phyloP scores from a whole-genome alignment of 2,888 invertebrate genomes.

The Ormyrus labotus region DNA sequence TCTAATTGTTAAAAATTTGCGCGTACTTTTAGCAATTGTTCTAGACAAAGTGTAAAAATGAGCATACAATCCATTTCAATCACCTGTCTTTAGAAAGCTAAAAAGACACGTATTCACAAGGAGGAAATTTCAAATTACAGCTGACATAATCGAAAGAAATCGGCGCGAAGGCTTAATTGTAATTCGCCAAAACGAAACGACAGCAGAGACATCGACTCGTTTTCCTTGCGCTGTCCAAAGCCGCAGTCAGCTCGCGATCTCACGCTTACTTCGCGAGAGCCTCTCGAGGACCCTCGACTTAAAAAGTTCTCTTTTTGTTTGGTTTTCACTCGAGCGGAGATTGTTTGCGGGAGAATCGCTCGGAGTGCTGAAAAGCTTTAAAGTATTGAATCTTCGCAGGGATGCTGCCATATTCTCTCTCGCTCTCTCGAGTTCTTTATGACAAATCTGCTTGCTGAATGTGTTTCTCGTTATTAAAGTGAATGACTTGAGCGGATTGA shows the following conservation, averaged over 20 bases:
- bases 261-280: not conserved
- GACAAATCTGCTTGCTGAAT: no score
- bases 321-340: not conserved
- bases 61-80: no score
- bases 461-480: no score
- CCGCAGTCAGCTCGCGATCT: not conserved
- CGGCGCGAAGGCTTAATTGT: not conserved
- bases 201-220: not conserved
- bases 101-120: no score
- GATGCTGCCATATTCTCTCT: not conserved
- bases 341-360: conserved; percentile 9
- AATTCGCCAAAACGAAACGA: not conserved
- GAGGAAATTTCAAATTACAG: no score
- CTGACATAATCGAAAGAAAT: not conserved
- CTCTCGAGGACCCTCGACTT: not conserved
- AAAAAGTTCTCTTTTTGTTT: conserved; percentile 23
- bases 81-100: no score
- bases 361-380: conserved; percentile 7
- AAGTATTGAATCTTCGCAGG: conserved; percentile 2
- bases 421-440: not conserved
- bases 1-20: no score
- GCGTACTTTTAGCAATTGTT: no score
- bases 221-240: not conserved
- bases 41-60: no score
- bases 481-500: no score